Conservation (phyloP, 2,797 vertebrate species). For the Mastacembelus armatus region DNA sequence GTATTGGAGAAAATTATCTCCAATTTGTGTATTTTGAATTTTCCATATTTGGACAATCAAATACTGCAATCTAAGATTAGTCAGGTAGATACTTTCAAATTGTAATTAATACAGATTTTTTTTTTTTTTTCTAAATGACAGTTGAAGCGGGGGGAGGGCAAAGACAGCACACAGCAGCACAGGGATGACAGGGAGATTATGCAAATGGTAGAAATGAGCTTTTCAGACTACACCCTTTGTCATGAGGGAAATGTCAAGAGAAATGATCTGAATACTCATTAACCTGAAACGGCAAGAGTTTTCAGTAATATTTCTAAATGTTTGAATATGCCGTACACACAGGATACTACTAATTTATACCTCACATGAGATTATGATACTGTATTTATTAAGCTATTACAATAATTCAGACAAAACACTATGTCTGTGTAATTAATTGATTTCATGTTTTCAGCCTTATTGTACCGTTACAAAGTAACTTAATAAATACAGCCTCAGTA, state of each 20-base stretch:
- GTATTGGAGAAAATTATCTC: not conserved
- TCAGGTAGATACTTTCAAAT: constrained; percentile 40
- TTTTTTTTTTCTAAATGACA: constrained; percentile 43
- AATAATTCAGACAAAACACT: constrained; percentile 15
- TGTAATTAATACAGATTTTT: constrained; percentile 44
- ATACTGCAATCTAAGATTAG: constrained; percentile 30
- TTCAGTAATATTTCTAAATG: constrained; percentile 16
- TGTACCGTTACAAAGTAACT: constrained; percentile 25
- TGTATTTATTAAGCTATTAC: not conserved
- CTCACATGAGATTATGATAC: not conserved
- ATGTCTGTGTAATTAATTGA: constrained; percentile 4
- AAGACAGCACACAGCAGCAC: constrained; percentile 28
- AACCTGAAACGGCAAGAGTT: constrained; percentile 41
- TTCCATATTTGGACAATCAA: not conserved
- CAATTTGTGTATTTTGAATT: no score
- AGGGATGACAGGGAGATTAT: constrained; percentile 67
- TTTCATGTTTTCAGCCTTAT: constrained; percentile 10
- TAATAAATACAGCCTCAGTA: constrained; percentile 8
- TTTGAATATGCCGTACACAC: constrained; percentile 12
- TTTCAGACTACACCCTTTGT: constrained; percentile 58
- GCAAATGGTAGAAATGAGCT: constrained; percentile 70
- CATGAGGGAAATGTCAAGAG: constrained; percentile 71
- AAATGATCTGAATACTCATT: constrained; percentile 65
- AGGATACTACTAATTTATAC: constrained; percentile 7
- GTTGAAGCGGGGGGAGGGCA: constrained; percentile 40